Percentiles rank a stretch among this genome's conserved stretches.
These are phyloP conservation scores for Carposina sasakii DNA, from an alignment of 1,140 invertebrate species.

Conservation along the genomic window DNA sequence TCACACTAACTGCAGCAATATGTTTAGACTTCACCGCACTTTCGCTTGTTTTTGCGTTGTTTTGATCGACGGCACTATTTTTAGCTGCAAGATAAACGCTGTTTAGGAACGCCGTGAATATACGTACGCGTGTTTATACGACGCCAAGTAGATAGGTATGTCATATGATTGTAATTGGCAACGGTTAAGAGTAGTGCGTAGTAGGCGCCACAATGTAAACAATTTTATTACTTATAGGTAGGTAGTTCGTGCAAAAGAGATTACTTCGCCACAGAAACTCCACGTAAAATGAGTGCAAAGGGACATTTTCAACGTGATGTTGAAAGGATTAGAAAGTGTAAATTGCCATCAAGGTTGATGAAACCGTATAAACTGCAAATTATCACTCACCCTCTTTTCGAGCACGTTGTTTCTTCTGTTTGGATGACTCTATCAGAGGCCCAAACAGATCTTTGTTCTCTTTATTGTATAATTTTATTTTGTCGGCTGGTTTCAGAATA, in stretches of 20 bases:
- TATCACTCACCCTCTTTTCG: slow-evolving; percentile 48
- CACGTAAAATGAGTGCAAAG: no score
- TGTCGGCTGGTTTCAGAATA: slow-evolving; percentile 52
- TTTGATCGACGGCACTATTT: slow-evolving; percentile 61
- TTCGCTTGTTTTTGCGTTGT: slow-evolving; percentile 48
- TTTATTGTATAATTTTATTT: slow-evolving; percentile 57
- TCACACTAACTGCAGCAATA: no score
- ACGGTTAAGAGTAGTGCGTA: slow-evolving; percentile 15
- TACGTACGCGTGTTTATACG: slow-evolving; percentile 42
- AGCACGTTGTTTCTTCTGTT: slow-evolving; percentile 49
- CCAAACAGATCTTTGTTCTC: slow-evolving; percentile 65
- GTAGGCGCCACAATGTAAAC: background rate
- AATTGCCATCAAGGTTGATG: slow-evolving; percentile 30
- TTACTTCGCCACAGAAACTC: no score
- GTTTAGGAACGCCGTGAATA: slow-evolving; percentile 27
- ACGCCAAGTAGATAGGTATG: slow-evolving; percentile 43
- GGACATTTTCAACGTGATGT: slow-evolving; percentile 10
- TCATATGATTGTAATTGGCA: slow-evolving; percentile 60
- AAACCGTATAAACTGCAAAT: slow-evolving; percentile 26
- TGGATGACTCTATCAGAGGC: slow-evolving; percentile 55
- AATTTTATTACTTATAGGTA: no score
- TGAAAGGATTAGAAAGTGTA: slow-evolving; percentile 27
- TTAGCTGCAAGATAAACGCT: slow-evolving; percentile 64
- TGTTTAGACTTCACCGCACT: slow-evolving; percentile 39
- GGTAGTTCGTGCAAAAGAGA: no score